Evolutionary conservation across 2,113 vertebrate species (phyloP).

Genomic region (Entelurus aequoreus): DNA sequence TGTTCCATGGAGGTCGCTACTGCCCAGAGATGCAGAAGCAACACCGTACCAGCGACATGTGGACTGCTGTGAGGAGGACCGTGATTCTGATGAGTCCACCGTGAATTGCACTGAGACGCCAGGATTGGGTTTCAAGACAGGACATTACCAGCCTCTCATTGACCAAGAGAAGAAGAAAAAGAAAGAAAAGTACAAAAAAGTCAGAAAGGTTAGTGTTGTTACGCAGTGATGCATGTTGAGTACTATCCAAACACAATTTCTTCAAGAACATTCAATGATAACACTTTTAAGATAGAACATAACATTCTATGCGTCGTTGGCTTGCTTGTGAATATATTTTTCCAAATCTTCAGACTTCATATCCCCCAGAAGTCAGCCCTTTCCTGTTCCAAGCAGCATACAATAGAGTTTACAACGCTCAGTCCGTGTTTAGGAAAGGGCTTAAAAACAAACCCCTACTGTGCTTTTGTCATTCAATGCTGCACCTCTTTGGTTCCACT

Average conservation of each 20-base stretch:
- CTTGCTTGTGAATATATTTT: constrained; percentile 11
- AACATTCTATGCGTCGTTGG: not conserved
- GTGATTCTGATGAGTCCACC: not conserved
- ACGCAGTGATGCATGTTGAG: not conserved
- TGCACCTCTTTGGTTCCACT: not conserved
- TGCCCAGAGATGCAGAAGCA: constrained; percentile 15
- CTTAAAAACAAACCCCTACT: constrained; percentile 10
- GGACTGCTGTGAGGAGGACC: constrained; percentile 33
- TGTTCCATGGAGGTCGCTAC: constrained; percentile 37
- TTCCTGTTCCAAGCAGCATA: constrained; percentile 47
- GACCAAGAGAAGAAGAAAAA: constrained; percentile 64
- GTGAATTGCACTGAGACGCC: not conserved
- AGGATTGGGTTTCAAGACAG: constrained; percentile 56
- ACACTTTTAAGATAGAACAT: not conserved
- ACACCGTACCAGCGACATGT: constrained; percentile 49
- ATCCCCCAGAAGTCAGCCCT: constrained; percentile 28
- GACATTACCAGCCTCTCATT: constrained; percentile 59
- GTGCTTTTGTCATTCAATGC: constrained; percentile 30
- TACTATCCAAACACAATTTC: too few relatives aligned
- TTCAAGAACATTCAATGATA: too few relatives aligned
- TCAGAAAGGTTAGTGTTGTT: constrained; percentile 60
- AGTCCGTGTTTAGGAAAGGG: constrained; percentile 14
- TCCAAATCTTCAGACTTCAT: constrained; percentile 28
- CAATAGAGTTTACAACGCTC: constrained; percentile 28
- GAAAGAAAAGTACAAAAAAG: constrained; percentile 66